These are phyloP conservation scores for Molossus molossus DNA, from an alignment of 2,797 vertebrate species.

Conservation along the genomic window DNA sequence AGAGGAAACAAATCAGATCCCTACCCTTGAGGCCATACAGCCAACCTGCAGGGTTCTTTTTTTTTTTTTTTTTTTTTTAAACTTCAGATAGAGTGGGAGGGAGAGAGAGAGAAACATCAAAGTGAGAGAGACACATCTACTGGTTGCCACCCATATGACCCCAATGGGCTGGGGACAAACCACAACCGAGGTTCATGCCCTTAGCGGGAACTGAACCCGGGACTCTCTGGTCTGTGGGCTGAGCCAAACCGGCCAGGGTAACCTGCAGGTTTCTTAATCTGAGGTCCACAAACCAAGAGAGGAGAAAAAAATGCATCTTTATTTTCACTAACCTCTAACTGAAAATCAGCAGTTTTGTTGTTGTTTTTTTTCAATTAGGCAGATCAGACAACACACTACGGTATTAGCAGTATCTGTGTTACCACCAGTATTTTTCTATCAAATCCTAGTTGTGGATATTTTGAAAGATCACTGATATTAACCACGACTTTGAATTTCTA, in stretches of 20 bases:
- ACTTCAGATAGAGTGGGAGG: no score
- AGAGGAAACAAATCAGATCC: not conserved
- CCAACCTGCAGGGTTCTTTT: not conserved
- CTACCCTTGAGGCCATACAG: not conserved
- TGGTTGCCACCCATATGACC: no score
- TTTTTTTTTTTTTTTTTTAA: no score
- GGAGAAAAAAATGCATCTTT: not conserved
- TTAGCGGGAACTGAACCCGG: no score
- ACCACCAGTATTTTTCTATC: not conserved
- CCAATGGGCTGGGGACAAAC: no score
- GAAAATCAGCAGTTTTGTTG: not conserved
- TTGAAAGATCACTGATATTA: conserved; percentile 7
- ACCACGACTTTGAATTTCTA: not conserved
- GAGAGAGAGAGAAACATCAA: no score
- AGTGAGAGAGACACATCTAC: no score
- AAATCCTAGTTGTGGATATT: not conserved
- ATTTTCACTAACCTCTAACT: conserved; percentile 37
- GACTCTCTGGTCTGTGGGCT: no score
- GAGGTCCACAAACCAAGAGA: not conserved
- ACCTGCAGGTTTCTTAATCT: conserved; percentile 7
- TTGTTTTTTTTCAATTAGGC: not conserved
- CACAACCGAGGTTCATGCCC: no score
- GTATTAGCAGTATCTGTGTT: conserved; percentile 13
- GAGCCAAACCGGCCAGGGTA: not conserved
- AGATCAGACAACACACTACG: not conserved